These are phyloP conservation scores for Neotoxoptera formosana DNA, from an alignment of 1,140 invertebrate genomes.

Conservation along the genomic window DNA sequence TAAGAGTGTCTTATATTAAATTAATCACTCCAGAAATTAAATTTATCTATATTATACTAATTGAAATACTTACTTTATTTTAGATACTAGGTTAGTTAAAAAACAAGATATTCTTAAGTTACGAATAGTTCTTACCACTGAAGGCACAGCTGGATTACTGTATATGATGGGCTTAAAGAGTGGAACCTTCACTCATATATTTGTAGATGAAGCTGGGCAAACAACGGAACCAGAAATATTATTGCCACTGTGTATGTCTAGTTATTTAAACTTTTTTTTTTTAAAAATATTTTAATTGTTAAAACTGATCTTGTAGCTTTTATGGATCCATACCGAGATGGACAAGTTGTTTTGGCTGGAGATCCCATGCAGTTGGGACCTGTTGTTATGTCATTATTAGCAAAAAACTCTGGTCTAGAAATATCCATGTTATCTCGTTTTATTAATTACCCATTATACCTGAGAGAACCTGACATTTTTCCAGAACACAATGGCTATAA, in stretches of 20 bases:
- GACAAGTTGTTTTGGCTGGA: slow-evolving; percentile 84
- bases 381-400: slow-evolving; percentile 74
- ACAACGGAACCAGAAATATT: slow-evolving; percentile 88
- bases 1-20: not conserved
- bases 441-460: slow-evolving; percentile 61
- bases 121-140: slow-evolving; percentile 30
- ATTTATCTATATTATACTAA: not conserved
- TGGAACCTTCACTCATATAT: slow-evolving; percentile 85
- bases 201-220: slow-evolving; percentile 92
- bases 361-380: slow-evolving; percentile 93
- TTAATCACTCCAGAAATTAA: not conserved
- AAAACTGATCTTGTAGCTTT: slow-evolving; percentile 58
- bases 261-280: not conserved
- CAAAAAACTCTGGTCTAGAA: slow-evolving; percentile 70
- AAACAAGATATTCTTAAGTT: slow-evolving; percentile 41
- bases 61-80: not conserved
- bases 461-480: slow-evolving; percentile 63
- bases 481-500: slow-evolving; percentile 70
- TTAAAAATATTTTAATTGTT: not conserved
- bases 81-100: not conserved
- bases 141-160: slow-evolving; percentile 71
- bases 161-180: slow-evolving; percentile 71
- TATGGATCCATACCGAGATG: slow-evolving; percentile 61
- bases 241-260: slow-evolving; percentile 71
- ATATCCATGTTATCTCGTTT: slow-evolving; percentile 63